phyloP scores from a whole-genome alignment of 2,888 invertebrate genomes.

The Resseliella maxima region DNA sequence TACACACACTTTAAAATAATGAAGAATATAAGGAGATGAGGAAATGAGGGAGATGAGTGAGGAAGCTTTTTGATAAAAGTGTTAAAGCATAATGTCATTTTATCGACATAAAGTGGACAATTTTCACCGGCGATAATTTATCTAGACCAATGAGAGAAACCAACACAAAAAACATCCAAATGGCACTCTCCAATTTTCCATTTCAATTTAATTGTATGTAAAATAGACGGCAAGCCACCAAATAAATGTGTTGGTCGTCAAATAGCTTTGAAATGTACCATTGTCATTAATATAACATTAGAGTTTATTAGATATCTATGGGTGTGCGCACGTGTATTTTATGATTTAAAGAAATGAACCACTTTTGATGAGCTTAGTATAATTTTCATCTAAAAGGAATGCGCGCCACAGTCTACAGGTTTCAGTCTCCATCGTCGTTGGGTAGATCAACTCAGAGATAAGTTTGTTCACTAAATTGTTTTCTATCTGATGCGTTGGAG shows the following conservation, averaged over 20 bases:
- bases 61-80: neutral
- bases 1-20: neutral
- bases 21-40: neutral
- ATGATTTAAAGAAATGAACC: neutral
- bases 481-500: conserved; percentile 7
- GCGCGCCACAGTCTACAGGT: neutral
- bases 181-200: no score
- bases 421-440: neutral
- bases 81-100: neutral
- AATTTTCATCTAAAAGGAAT: neutral
- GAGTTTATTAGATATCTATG: neutral
- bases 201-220: neutral
- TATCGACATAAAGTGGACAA: conserved; percentile 23
- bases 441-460: neutral
- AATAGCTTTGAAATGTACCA: neutral
- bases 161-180: neutral
- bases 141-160: neutral
- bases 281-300: neutral
- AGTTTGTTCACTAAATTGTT: neutral
- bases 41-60: neutral
- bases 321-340: conserved; percentile 29
- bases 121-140: conserved; percentile 36
- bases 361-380: neutral
- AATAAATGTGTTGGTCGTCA: neutral
- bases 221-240: neutral